phyloP scores from a whole-genome alignment of 2,888 invertebrate species.

The Leptinotarsa haldemani region DNA sequence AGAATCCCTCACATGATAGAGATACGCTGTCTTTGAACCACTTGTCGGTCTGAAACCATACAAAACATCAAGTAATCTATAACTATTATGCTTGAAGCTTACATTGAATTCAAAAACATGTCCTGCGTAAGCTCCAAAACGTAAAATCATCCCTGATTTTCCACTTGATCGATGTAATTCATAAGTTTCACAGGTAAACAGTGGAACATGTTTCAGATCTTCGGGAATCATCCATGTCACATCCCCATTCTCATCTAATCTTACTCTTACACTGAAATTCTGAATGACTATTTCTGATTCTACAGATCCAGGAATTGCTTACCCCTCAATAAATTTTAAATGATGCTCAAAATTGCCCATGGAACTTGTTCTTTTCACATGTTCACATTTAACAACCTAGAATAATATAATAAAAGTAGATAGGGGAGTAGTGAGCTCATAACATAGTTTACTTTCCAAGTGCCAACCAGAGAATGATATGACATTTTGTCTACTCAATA shows the following conservation, averaged over 20 bases:
- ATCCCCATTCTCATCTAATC: conserved; percentile 73
- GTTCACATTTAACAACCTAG: conserved; percentile 34
- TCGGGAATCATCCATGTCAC: conserved; percentile 73
- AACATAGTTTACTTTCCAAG: conserved; percentile 68
- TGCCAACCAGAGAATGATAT: conserved; percentile 65
- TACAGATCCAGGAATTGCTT: background rate
- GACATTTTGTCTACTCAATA: conserved; percentile 40
- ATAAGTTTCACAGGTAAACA: conserved; percentile 78
- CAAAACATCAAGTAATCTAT: background rate
- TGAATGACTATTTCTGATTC: conserved; percentile 8
- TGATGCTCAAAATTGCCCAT: conserved; percentile 32
- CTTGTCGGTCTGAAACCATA: conserved; percentile 20
- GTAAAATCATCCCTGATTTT: conserved; percentile 59
- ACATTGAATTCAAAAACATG: conserved; percentile 75
- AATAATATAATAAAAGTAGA: conserved; percentile 12
- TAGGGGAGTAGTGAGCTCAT: background rate
- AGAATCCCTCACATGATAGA: conserved; percentile 73
- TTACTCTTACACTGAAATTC: conserved; percentile 64
- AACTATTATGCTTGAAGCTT: conserved; percentile 30
- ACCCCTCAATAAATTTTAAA: conserved; percentile 32
- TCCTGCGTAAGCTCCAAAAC: conserved; percentile 74
- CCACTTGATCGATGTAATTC: conserved; percentile 67
- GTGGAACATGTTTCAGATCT: conserved; percentile 68
- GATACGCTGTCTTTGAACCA: conserved; percentile 27
- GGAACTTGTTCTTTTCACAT: conserved; percentile 17